Evolutionary conservation across 2,888 invertebrate genomes (phyloP).

Genomic region (Tineola bisselliella): DNA sequence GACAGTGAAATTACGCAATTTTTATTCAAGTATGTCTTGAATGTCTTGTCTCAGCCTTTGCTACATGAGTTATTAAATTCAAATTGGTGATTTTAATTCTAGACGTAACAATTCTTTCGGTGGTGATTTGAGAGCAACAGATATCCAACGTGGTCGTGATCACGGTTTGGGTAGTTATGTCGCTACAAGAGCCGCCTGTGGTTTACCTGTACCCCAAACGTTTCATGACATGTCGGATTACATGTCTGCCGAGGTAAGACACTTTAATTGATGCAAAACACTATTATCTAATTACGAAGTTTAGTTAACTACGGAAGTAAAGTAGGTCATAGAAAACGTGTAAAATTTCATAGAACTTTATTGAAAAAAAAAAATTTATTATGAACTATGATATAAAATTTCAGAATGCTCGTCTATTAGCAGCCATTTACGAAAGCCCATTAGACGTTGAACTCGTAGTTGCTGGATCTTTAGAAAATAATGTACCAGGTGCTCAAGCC

Average conservation of each 20-base stretch:
- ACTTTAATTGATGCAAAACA: not conserved
- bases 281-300: not conserved
- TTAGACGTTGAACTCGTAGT: conserved; percentile 89
- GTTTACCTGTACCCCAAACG: conserved; percentile 71
- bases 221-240: conserved; percentile 78
- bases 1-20: conserved; percentile 74
- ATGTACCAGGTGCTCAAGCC: conserved; percentile 78
- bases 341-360: no score
- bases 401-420: conserved; percentile 73
- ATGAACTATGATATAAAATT: conserved; percentile 11
- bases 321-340: no score
- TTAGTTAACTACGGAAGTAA: no score
- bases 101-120: conserved; percentile 79
- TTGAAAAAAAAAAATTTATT: not conserved
- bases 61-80: not conserved
- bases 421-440: conserved; percentile 72
- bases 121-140: conserved; percentile 80
- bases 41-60: no score
- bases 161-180: conserved; percentile 86
- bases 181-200: conserved; percentile 79
- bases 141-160: conserved; percentile 87
- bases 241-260: conserved; percentile 68
- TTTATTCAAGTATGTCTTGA: conserved; percentile 44
- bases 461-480: conserved; percentile 82
- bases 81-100: conserved; percentile 34